Evolutionary conservation across 2,113 vertebrate species (phyloP).

Genomic region (Scortum barcoo): DNA sequence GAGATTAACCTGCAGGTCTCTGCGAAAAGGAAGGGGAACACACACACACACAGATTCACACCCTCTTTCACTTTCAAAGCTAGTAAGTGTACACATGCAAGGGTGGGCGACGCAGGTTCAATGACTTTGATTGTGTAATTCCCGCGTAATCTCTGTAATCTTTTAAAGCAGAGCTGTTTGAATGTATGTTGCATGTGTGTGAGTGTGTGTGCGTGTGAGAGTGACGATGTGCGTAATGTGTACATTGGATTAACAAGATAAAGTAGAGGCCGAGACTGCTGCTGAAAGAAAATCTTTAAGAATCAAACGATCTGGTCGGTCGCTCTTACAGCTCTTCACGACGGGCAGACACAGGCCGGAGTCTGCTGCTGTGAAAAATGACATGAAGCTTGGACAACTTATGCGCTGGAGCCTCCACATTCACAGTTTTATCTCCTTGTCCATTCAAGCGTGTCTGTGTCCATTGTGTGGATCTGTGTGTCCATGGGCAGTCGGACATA

Average conservation of each 20-base stretch:
- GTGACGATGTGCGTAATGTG: conserved; percentile 40
- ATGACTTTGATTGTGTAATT: conserved; percentile 87
- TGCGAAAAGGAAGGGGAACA: conserved; percentile 46
- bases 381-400: neutral
- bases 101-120: conserved; percentile 69
- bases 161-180: conserved; percentile 82
- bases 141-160: conserved; percentile 87
- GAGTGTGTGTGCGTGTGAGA: too few species aligned
- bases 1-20: conserved; percentile 75
- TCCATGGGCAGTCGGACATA: neutral
- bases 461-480: neutral
- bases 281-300: conserved; percentile 68
- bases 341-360: neutral
- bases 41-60: conserved; percentile 41
- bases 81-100: conserved; percentile 65
- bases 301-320: conserved; percentile 47
- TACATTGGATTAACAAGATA: conserved; percentile 67
- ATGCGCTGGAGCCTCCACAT: neutral
- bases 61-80: conserved; percentile 42
- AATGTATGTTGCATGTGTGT: conserved; percentile 58
- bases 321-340: conserved; percentile 1
- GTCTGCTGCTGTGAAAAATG: neutral
- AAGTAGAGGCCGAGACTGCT: conserved; percentile 40
- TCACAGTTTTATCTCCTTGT: neutral
- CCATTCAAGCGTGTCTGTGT: neutral